Evolutionary conservation across 2,888 invertebrate genomes (phyloP), one percentile per base, ranked within the genome.

Genomic region (Pristionchus mayeri): DNA sequence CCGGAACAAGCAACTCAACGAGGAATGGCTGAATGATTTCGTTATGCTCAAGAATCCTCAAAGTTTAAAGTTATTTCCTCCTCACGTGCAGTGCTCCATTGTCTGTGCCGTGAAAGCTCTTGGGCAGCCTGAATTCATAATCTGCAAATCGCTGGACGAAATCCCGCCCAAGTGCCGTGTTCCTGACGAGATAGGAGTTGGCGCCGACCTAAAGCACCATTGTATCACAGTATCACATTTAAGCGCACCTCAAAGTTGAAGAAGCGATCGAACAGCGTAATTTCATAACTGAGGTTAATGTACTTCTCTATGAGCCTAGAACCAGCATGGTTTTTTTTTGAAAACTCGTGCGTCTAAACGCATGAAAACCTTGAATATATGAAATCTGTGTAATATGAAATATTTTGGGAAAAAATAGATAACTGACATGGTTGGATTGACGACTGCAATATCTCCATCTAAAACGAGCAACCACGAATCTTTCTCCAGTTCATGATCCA

Each of bases 251-350:
- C 92, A 9, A 88, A 89, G 83, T 91, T 91, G 87, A 90, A 90
- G 50, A 91, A 88, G 3, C 92, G 87, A 48, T 91, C n/a, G n/a
- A n/a, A n/a, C n/a, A n/a, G n/a, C n/a, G n/a, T n/a, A n/a, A n/a
- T n/a, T n/a, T n/a, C n/a, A n/a, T n/a, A n/a, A n/a, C n/a, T 87
- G 79, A 91, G 92, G 87, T 92, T 90, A 9, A 44, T n/a, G 21
- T n/a, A 54, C 86, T 84, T 92, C 92, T 3, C 88, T 88, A 81
- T 91, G 90, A 87, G 90, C 90, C 44, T 91, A 88, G 3, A 92
- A 87, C 40, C 91, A 30, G 63, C 30, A 63, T 16, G 34, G 34
- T 18, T 30, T 63, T 4, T 34, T 63, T 24, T 63, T 34, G 34
- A 34, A 63, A 4, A 34, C 18, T 18, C 0, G 13, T 34, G 30